These are phyloP conservation scores for Melitaea athalia DNA, from an alignment of 2,888 invertebrate species.

Conservation along the genomic window DNA sequence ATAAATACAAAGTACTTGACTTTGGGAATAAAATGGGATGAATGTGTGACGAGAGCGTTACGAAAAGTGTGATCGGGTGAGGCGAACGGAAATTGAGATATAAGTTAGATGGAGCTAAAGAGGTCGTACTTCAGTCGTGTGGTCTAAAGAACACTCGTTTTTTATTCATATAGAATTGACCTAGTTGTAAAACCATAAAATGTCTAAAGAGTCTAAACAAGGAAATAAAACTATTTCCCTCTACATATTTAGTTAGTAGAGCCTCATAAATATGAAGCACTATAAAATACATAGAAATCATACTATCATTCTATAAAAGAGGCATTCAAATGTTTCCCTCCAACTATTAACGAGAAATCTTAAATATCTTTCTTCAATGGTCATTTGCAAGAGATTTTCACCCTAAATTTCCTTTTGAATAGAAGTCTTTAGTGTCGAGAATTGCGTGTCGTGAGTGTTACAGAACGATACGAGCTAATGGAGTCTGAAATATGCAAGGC, in stretches of 20 bases:
- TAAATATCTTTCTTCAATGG: not conserved
- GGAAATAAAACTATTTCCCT: not conserved
- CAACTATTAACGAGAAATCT: conserved; percentile 1
- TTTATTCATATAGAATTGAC: too few relatives aligned
- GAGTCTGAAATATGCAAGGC: conserved; percentile 48
- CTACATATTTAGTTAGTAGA: not conserved
- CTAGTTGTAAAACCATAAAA: not conserved
- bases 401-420: not conserved
- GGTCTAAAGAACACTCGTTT: too few relatives aligned
- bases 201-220: not conserved
- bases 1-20: too few relatives aligned
- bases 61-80: too few relatives aligned
- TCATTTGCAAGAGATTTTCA: not conserved
- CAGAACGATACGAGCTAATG: conserved; percentile 41
- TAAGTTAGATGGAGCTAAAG: too few relatives aligned
- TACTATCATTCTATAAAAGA: not conserved
- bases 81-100: too few relatives aligned
- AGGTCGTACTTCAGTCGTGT: too few relatives aligned
- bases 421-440: conserved; percentile 1
- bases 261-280: not conserved
- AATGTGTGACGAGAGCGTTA: too few relatives aligned
- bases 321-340: not conserved
- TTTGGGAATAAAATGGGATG: too few relatives aligned
- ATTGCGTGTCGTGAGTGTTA: conserved; percentile 17
- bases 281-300: conserved; percentile 5